Evolutionary conservation across 2,888 invertebrate species (phyloP).

Genomic region (Masnerella sp.): DNA sequence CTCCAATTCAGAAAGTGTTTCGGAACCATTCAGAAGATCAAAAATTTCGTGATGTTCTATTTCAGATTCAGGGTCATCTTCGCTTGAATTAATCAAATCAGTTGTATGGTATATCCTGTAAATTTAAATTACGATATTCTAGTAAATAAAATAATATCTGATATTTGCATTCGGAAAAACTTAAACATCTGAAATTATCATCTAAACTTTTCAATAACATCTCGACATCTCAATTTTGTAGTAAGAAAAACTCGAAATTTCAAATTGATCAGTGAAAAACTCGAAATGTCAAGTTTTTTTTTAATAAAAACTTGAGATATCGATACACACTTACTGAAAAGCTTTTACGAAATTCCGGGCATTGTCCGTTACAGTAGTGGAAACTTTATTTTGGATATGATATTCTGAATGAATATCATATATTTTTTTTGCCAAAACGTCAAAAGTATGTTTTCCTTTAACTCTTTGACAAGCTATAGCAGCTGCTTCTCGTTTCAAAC

Average conservation of each 20-base stretch:
- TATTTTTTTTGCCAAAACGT: slow-evolving; percentile 22
- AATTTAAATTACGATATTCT: too few relatives aligned
- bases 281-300: background rate
- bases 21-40: slow-evolving; percentile 3
- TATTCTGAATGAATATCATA: slow-evolving; percentile 23
- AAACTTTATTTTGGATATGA: slow-evolving; percentile 35
- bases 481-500: slow-evolving; percentile 15
- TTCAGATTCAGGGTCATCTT: background rate
- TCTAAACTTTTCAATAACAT: too few relatives aligned
- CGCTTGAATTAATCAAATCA: background rate
- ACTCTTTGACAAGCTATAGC: slow-evolving; percentile 18
- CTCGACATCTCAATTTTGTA: too few relatives aligned
- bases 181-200: too few relatives aligned
- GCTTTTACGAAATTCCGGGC: slow-evolving; percentile 23
- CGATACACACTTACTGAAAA: slow-evolving; percentile 17
- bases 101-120: too few relatives aligned
- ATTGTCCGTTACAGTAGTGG: slow-evolving; percentile 18
- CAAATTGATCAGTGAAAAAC: background rate
- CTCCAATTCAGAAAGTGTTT: background rate
- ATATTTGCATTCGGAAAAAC: too few relatives aligned
- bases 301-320: too few relatives aligned
- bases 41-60: slow-evolving; percentile 13
- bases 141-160: too few relatives aligned
- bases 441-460: slow-evolving; percentile 19
- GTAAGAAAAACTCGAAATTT: too few relatives aligned